Conservation (phyloP, 2,888 invertebrate genomes). For the Monochamus alternatus region DNA sequence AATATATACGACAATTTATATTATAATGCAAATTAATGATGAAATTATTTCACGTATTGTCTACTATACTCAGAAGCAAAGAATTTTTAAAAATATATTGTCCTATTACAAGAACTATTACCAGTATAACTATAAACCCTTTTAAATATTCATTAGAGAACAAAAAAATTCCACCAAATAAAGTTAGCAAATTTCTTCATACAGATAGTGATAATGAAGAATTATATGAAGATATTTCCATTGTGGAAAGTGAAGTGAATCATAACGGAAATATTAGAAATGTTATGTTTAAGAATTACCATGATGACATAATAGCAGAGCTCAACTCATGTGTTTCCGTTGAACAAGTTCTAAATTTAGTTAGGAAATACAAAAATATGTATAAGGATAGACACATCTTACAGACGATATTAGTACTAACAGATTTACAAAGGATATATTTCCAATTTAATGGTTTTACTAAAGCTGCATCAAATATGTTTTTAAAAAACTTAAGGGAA, state of each 20-base stretch:
- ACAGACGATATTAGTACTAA: conserved; percentile 66
- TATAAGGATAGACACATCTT: conserved; percentile 53
- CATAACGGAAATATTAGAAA: conserved; percentile 32
- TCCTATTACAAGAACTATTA: background rate
- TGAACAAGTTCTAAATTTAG: conserved; percentile 66
- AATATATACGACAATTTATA: too few species aligned
- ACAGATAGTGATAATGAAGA: conserved; percentile 41
- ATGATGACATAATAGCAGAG: conserved; percentile 60
- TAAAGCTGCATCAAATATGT: conserved; percentile 53
- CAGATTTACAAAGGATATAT: conserved; percentile 67
- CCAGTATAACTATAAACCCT: background rate
- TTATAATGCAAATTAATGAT: background rate
- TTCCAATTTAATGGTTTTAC: conserved; percentile 56
- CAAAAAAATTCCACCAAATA: background rate
- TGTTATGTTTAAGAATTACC: conserved; percentile 54
- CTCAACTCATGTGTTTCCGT: conserved; percentile 65
- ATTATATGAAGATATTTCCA: conserved; percentile 36
- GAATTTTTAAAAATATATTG: background rate
- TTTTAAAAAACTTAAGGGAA: conserved; percentile 60
- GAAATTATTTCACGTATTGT: background rate
- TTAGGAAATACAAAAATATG: conserved; percentile 58
- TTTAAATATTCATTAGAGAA: background rate
- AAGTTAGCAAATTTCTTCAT: background rate
- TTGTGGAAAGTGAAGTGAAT: conserved; percentile 38
- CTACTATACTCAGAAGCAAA: background rate